Evolutionary conservation across 35 echinoderm and acorn worm species (phyloP).

Genomic region (Heliocidaris erythrogramma): DNA sequence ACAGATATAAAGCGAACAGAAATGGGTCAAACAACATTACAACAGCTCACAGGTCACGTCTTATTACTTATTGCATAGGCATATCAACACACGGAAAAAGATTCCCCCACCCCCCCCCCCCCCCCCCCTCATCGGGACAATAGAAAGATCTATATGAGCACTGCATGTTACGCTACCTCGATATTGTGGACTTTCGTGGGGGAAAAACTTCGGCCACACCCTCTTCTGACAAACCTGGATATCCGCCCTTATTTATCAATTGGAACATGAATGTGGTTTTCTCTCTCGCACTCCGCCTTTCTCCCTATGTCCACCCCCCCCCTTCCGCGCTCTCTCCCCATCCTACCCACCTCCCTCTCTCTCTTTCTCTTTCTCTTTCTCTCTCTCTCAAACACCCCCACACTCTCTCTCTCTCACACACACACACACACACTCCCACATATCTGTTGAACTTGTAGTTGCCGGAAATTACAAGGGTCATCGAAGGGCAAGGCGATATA

Average conservation of each 20-base stretch:
- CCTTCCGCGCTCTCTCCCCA: not conserved
- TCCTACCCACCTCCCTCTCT: not conserved
- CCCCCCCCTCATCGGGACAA: too few relatives aligned
- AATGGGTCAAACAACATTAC: not conserved
- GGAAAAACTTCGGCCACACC: not conserved
- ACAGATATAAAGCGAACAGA: too few relatives aligned
- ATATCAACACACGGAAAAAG: not conserved
- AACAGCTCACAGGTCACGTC: not conserved
- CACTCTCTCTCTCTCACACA: not conserved
- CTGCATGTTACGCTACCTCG: too few relatives aligned
- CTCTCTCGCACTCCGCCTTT: not conserved
- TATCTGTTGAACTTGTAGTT: not conserved
- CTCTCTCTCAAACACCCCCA: not conserved
- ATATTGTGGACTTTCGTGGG: too few relatives aligned
- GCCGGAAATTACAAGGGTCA: conserved; percentile 43
- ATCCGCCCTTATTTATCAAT: not conserved
- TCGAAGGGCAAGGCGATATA: conserved; percentile 20
- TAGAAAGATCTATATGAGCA: too few relatives aligned
- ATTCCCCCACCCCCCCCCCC: too few relatives aligned
- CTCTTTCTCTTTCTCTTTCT: not conserved
- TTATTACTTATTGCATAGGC: not conserved
- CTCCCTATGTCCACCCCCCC: not conserved
- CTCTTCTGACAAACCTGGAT: not conserved
- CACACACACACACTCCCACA: not conserved
- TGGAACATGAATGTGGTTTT: not conserved